Evolutionary conservation across 2,113 vertebrate genomes (phyloP).

Genomic region (Drymodes brunneopygia): DNA sequence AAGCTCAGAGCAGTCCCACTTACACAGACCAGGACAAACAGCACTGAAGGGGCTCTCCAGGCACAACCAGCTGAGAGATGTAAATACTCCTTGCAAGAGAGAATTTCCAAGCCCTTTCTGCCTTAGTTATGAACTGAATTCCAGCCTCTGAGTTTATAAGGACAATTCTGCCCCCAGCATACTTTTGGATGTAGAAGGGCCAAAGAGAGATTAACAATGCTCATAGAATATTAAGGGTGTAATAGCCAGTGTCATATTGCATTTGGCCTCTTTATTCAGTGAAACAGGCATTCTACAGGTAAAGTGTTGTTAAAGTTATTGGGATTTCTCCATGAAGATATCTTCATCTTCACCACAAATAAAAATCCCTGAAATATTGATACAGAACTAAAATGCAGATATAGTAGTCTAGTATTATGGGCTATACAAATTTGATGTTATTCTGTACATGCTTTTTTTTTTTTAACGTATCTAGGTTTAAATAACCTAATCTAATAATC

Average conservation of each 20-base stretch:
- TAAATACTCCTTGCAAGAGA: not conserved
- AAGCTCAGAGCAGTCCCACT: not conserved
- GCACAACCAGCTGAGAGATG: not conserved
- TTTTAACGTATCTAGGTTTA: not conserved
- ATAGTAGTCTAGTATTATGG: not conserved
- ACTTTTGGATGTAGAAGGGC: not conserved
- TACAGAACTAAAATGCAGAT: constrained; percentile 32
- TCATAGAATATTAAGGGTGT: not conserved
- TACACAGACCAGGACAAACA: fast-evolving
- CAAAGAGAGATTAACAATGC: not conserved
- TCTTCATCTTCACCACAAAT: not conserved
- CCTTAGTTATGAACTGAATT: not conserved
- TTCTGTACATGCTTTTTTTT: not conserved
- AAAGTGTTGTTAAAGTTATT: not conserved
- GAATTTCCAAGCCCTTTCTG: not conserved
- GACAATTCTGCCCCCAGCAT: not conserved
- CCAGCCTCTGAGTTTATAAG: not conserved
- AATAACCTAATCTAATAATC: constrained; percentile 59
- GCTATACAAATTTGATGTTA: constrained; percentile 7
- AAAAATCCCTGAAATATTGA: not conserved
- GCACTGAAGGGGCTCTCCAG: not conserved
- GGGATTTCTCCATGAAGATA: not conserved
- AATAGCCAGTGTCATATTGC: not conserved
- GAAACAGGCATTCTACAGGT: not conserved
- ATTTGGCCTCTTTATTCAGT: not conserved